Conservation (phyloP, 2,888 invertebrate genomes). For the Macrosoma leucophasiata region DNA sequence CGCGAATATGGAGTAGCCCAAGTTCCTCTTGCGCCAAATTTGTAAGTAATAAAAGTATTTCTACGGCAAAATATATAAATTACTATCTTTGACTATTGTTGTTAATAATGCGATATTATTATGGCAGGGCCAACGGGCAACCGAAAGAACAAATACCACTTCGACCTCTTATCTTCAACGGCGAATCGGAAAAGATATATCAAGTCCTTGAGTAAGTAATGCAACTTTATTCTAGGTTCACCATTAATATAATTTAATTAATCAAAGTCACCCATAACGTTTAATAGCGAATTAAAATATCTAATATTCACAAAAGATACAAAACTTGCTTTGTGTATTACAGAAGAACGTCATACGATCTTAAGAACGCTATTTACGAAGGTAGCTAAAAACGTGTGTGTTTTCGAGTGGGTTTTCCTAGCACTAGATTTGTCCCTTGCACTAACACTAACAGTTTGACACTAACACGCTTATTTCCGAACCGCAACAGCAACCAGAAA, state of each 20-base stretch:
- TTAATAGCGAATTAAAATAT: slow-evolving; percentile 3
- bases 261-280: slow-evolving; percentile 4
- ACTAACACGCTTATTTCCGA: slow-evolving; percentile 29
- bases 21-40: slow-evolving; percentile 53
- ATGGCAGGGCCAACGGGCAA: slow-evolving; percentile 62
- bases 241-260: slow-evolving; percentile 8
- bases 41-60: slow-evolving; percentile 41
- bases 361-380: slow-evolving; percentile 70
- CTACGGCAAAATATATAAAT: not conserved
- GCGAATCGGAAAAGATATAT: slow-evolving; percentile 79
- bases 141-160: slow-evolving; percentile 86
- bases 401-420: slow-evolving; percentile 25
- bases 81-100: not conserved
- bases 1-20: slow-evolving; percentile 59
- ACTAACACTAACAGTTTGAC: slow-evolving; percentile 28
- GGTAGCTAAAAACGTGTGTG: slow-evolving; percentile 65
- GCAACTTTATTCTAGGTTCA: slow-evolving; percentile 3
- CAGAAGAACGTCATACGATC: slow-evolving; percentile 73
- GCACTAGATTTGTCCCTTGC: slow-evolving; percentile 13
- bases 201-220: slow-evolving; percentile 83
- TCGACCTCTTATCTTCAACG: slow-evolving; percentile 82
- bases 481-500: slow-evolving; percentile 59
- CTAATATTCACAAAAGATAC: slow-evolving; percentile 9
- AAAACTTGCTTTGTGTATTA: slow-evolving; percentile 50
- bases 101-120: not conserved